A percentile compares a stretch with the other conserved stretches of the same genome.
Conservation (phyloP, 2,113 vertebrate genomes). For the Vanacampus margaritifer region DNA sequence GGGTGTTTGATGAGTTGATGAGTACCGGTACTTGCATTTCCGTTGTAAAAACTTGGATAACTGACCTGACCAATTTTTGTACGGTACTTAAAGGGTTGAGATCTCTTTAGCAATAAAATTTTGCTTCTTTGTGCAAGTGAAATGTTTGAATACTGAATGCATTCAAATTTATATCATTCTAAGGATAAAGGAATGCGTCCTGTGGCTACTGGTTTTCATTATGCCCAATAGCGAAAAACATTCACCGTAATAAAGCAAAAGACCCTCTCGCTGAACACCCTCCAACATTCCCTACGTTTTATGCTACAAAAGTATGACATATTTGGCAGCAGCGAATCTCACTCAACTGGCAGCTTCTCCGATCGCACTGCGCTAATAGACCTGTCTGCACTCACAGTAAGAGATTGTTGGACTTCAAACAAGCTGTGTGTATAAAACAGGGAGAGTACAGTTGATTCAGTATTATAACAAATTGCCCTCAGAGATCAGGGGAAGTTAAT, state of each 20-base stretch:
- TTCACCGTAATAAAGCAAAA: not conserved
- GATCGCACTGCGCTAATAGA: not conserved
- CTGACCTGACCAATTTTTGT: no score
- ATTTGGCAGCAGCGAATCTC: no score
- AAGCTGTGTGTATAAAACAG: conserved; percentile 1
- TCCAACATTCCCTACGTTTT: not conserved
- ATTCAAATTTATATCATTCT: not conserved
- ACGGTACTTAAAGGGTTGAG: no score
- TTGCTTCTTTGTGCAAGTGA: not conserved
- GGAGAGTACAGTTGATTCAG: not conserved
- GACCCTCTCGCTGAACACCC: not conserved
- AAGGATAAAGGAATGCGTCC: no score
- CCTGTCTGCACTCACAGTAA: not conserved
- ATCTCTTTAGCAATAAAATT: not conserved
- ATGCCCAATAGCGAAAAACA: conserved; percentile 14
- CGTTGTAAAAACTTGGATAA: not conserved
- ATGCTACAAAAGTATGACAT: not conserved
- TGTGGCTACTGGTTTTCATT: conserved; percentile 22
- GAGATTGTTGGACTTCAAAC: not conserved
- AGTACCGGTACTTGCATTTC: no score
- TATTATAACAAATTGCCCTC: conserved; percentile 35
- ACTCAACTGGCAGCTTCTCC: not conserved
- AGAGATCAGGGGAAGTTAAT: conserved; percentile 56
- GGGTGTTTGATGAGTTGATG: no score
- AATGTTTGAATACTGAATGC: not conserved